Evolutionary conservation across 1,140 invertebrate genomes (phyloP), one percentile per base, ranked within the genome.

Genomic region (Orius laevigatus): DNA sequence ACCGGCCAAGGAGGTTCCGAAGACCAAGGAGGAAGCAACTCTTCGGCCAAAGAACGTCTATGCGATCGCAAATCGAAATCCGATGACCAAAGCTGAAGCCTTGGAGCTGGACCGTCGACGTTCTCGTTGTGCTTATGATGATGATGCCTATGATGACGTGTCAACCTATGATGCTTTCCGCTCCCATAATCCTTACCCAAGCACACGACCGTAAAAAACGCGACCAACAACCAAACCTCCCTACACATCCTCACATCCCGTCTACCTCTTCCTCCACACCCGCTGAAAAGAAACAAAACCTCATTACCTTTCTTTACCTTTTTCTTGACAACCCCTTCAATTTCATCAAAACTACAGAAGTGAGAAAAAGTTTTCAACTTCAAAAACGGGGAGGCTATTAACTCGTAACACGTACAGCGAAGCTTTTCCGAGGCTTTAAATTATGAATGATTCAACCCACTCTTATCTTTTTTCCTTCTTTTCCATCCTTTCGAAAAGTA

Each of bases 1-100:
- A 87, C 73, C 0, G 89, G 89, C 89, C 90, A 92, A 53, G 40
- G 33, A 11, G 46, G 36, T 32, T 43, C 31, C 20, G 35, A 32
- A 19, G 38, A 32, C 25, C 36, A 31, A 4, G 25, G 14, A 3
- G 40, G 14, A 8, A 12, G 20, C 11, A 25, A 25, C 12, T 25
- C 18, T 18, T 45, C 43, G 6, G n/a, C 43, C 4, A 45, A 25
- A 18, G 25, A 32, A n/a, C 43, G 19, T n/a, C 10, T 31, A 2
- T 8, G 5, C 16, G 20, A 25, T 5, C 10, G 2, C 10, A n/a
- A 11, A 19, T 45, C 43, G 19, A 19, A 45, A 31, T 12, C 10
- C 2, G 8, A 16, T 11, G 18, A 32, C 8, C 19, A 33, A 16
- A 45, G 25, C 25, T 45, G 19, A n/a, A 45, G 32, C n/a, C 43